Percentiles rank a stretch among this genome's conserved stretches.
Conservation (phyloP, 2,113 vertebrate species). For the Clupea harengus region DNA sequence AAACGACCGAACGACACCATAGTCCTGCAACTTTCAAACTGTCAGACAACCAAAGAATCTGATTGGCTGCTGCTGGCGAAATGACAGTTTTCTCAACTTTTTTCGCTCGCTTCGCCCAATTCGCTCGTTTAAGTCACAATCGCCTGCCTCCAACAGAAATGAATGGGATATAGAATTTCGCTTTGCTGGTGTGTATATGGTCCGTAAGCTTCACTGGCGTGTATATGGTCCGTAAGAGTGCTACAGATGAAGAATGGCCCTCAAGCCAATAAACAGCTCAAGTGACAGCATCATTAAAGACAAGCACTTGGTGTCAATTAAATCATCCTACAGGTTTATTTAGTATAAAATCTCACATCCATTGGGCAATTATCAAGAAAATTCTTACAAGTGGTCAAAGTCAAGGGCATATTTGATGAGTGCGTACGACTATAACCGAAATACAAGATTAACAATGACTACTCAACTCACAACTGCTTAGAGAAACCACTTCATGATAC, state of each 20-base stretch:
- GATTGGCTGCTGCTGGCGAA: too few species aligned
- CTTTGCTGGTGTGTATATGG: too few species aligned
- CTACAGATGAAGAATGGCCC: neutral
- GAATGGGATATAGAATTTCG: too few species aligned
- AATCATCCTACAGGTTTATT: neutral
- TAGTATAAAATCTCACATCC: neutral
- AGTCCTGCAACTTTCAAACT: too few species aligned
- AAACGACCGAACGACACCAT: too few species aligned
- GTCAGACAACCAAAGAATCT: too few species aligned
- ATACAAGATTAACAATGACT: neutral
- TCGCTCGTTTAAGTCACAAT: too few species aligned
- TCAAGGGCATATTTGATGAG: neutral
- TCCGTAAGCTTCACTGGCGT: too few species aligned
- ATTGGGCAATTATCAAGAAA: neutral
- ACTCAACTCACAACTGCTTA: neutral
- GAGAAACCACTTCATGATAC: neutral
- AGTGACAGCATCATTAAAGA: neutral
- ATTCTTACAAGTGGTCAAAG: neutral
- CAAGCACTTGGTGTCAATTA: neutral
- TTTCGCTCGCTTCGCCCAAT: too few species aligned
- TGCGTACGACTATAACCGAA: neutral
- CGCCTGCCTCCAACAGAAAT: too few species aligned
- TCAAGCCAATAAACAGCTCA: neutral
- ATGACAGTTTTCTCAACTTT: too few species aligned
- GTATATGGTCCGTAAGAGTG: too few species aligned